Base-by-base conservation (phyloP, 2,797 vertebrate genomes). In the Enteromius anoplus region DNA sequence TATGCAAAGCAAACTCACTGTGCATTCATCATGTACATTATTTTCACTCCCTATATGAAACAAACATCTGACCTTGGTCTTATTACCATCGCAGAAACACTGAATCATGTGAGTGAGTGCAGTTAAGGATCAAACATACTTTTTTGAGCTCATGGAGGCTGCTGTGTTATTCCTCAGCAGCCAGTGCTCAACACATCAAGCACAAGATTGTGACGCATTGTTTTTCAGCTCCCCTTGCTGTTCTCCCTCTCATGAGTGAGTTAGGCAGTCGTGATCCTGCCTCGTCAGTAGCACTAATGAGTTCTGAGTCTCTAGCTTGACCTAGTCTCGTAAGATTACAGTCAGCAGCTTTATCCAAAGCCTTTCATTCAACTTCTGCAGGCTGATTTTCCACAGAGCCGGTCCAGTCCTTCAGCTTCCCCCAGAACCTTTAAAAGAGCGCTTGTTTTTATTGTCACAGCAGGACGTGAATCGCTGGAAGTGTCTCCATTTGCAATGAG, bases 271-370 rank as follows among this genome's bases (percentile, higher is more conserved):
- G 51, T 26, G 64, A 82, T 53, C 49, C 64, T 70, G 80, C 53
- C 47, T 51, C 19, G 4, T 71, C 51, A 51, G 79, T 26, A 70
- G 83, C 78, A 64, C 65, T 82, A 78, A 82, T 81, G 73, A 81
- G 40, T 72, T 78, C 73, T 58, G 73, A 85, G 75, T 82, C 49
- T 60, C 45, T 40, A 45, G 45, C 66, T 78, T 82, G 84, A 82
- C 80, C 75, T 68, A 85, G 79, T 85, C 84, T 82, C 66, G 17
- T 42, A 78, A 81, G 84, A 85, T 85, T 85, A 82, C 55, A 78
- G 47, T 85, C 80, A 82, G 66, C 66, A 82, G 84, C 75, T 78
- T 77, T 65, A 34, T 53, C 58, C 75, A 78, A 77, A 78, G 78
- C 65, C 26, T 71, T 82, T 77, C 37, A 71, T 42, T 85, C 79